A percentile compares a stretch with the other conserved stretches of the same genome.
Evolutionary conservation across 2,797 vertebrate species (phyloP).

Genomic region (Spinibarbus caldwelli): DNA sequence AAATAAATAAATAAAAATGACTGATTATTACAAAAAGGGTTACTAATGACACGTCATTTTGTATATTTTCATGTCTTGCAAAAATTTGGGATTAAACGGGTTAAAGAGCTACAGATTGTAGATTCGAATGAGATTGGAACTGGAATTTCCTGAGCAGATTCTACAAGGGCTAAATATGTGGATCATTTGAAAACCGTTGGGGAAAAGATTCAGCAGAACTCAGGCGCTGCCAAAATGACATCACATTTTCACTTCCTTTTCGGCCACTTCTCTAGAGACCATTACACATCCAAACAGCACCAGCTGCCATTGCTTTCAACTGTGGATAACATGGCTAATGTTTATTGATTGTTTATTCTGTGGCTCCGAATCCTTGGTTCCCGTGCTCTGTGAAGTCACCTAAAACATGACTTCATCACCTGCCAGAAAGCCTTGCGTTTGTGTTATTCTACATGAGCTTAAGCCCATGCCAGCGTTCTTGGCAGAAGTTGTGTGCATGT

Average conservation of each 20-base stretch:
- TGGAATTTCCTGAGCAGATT: not conserved
- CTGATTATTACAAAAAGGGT: no score
- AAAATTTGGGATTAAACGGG: not conserved
- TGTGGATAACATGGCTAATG: not conserved
- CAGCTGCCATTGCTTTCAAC: not conserved
- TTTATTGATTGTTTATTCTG: conserved; percentile 22
- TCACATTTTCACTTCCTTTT: conserved; percentile 9
- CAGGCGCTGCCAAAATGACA: not conserved
- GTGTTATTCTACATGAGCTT: not conserved
- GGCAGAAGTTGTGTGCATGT: conserved; percentile 67
- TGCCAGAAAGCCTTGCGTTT: conserved; percentile 13
- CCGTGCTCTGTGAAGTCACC: not conserved
- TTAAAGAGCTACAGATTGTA: not conserved
- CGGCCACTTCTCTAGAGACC: not conserved
- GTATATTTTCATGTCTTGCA: no score
- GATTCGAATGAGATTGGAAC: not conserved
- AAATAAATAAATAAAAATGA: no score
- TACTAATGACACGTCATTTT: no score
- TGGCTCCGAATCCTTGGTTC: not conserved
- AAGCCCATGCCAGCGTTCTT: conserved; percentile 74
- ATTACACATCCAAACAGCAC: not conserved
- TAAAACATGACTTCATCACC: conserved; percentile 25
- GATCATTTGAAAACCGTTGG: not conserved
- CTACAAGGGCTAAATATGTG: conserved; percentile 1
- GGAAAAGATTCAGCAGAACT: not conserved